These are phyloP conservation scores for Drosophila pegasa DNA, from an alignment of 2,888 invertebrate species.

Conservation along the genomic window DNA sequence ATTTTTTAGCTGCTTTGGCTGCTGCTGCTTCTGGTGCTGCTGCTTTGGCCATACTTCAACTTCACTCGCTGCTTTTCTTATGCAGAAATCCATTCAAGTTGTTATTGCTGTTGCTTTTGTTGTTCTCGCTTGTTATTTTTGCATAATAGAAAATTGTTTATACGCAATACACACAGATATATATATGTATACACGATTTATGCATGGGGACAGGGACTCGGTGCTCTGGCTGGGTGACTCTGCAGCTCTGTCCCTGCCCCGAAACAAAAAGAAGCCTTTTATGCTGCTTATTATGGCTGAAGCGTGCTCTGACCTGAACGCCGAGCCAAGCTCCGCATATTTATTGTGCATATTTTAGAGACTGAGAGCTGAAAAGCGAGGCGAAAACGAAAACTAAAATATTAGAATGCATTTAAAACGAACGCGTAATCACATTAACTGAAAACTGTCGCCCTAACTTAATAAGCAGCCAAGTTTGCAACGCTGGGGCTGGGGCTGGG, in stretches of 20 bases:
- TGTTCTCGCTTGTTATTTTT: slow-evolving; percentile 70
- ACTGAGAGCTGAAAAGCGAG: background rate
- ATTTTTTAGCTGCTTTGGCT: slow-evolving; percentile 18
- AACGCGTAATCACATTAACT: slow-evolving; percentile 73
- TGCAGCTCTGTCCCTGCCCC: slow-evolving; percentile 36
- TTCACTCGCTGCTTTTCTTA: slow-evolving; percentile 68
- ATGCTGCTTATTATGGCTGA: slow-evolving; percentile 70
- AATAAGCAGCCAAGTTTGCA: slow-evolving; percentile 65
- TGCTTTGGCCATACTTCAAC: slow-evolving; percentile 64
- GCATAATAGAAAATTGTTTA: slow-evolving; percentile 80
- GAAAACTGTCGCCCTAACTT: slow-evolving; percentile 71
- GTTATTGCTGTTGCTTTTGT: slow-evolving; percentile 44
- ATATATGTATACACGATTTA: slow-evolving; percentile 28
- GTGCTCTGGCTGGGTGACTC: no score
- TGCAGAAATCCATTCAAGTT: slow-evolving; percentile 64
- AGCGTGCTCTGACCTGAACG: slow-evolving; percentile 30
- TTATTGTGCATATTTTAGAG: slow-evolving; percentile 60
- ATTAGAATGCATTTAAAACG: slow-evolving; percentile 45
- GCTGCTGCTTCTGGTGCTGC: background rate
- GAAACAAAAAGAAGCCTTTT: slow-evolving; percentile 53
- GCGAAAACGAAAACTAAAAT: background rate
- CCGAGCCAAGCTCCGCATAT: slow-evolving; percentile 16
- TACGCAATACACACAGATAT: slow-evolving; percentile 24
- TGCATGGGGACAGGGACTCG: background rate
- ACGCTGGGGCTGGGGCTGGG: slow-evolving; percentile 41